Evolutionary conservation across 2,888 invertebrate genomes (phyloP), one percentile per base, ranked within the genome.

Genomic region (Macrostomum cliftonense): DNA sequence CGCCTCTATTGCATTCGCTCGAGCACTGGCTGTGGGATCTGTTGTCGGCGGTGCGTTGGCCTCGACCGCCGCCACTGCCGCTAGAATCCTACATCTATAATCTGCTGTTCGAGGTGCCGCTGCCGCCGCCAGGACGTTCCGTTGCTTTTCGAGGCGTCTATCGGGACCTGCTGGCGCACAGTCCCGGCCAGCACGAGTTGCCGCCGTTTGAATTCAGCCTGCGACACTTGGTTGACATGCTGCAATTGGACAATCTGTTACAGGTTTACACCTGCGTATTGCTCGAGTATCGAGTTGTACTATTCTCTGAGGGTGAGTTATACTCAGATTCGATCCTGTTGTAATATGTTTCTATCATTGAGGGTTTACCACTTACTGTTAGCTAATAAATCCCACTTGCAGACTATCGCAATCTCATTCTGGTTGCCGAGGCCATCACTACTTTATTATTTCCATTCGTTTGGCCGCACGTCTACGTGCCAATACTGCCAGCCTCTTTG

Each of bases 381-480:
- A n/a, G n/a, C n/a, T n/a, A n/a, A n/a, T n/a, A n/a, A n/a, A n/a
- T 28, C 28, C 28, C 28, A 17, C 14, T n/a, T 74, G 48, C 75
- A 81, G 93, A 91, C 74, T 85, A 84, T 72, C 85, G 89, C 73
- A 82, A 83, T 65, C 73, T 97, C 59, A 95, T 95, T 89, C 75
- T 91, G 55, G 88, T 97, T 14, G 85, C 93, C 5, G 97, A 97
- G 72, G 83, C 88, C 60, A 78, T 93, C 58, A 83, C 82, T 2
- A 77, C 84, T 0, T 74, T 97, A 20, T 73, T 93, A 39, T 83
- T 93, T 63, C 97, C 97, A 1, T 97, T 95, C 68, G 76, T 80
- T 21, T 97, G 97, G 97, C 89, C 91, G 47, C 93, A 97, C 70
- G 93, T 97, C 2, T 97, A 97, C 71, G 97, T 95, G 52, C 97